A percentile compares a stretch with the other conserved stretches of the same genome.
Evolutionary conservation across 2,888 invertebrate genomes (phyloP).

Genomic region (Siphlonurus alternatus): DNA sequence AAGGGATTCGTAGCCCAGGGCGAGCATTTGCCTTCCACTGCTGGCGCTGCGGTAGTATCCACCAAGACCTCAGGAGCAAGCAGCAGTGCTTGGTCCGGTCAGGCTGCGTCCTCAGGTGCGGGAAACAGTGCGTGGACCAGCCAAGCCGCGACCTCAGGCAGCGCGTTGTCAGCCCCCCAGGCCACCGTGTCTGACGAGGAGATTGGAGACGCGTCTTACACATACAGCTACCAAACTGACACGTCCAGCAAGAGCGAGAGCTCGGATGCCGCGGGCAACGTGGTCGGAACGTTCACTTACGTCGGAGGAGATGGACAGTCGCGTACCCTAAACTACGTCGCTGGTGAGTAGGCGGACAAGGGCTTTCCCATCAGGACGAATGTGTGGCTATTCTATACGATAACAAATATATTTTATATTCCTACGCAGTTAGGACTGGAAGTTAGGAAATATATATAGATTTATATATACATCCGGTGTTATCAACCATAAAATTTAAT

Average conservation of each 20-base stretch:
- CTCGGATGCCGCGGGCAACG: conserved; percentile 13
- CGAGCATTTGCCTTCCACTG: conserved; percentile 15
- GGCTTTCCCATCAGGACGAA: too few species aligned
- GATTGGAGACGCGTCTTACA: neutral
- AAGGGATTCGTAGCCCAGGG: conserved; percentile 17
- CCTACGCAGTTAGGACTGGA: too few species aligned
- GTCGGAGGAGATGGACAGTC: conserved; percentile 7
- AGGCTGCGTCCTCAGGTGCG: neutral
- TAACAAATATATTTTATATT: too few species aligned
- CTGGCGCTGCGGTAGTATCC: conserved; percentile 3
- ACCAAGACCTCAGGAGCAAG: neutral
- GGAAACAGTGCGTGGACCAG: neutral
- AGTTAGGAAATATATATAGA: too few species aligned
- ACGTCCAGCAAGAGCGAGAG: conserved; percentile 7
- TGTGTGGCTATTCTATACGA: too few species aligned
- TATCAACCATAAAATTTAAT: too few species aligned
- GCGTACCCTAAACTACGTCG: conserved; percentile 12
- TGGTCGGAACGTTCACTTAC: conserved; percentile 10
- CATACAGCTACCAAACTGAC: conserved; percentile 9
- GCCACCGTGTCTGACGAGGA: conserved; percentile 3
- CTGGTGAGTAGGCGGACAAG: conserved; percentile 6
- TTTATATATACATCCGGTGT: too few species aligned
- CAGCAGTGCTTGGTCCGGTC: neutral
- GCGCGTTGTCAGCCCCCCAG: conserved; percentile 7
- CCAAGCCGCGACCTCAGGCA: neutral